Percentiles rank a stretch among this genome's conserved stretches.
phyloP scores from a whole-genome alignment of 2,888 invertebrate species.

The Bellardia bayeri region DNA sequence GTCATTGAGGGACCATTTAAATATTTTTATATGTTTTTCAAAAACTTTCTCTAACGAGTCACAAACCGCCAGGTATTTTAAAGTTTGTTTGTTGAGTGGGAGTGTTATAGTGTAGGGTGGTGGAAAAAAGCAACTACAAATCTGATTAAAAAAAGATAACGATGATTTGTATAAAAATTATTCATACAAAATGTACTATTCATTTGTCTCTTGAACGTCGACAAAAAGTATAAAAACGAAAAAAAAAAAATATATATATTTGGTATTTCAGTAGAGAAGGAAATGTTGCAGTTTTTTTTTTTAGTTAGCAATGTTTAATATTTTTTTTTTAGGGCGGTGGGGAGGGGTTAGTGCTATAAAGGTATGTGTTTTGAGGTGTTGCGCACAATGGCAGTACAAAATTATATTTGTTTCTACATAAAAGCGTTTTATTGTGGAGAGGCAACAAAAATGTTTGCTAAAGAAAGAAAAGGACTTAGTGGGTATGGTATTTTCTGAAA shows the following conservation, averaged over 20 bases:
- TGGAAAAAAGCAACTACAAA: not conserved
- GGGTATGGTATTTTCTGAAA: too few relatives aligned
- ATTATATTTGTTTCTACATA: too few relatives aligned
- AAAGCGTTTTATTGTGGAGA: too few relatives aligned
- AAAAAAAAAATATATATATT: not conserved
- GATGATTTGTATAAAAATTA: conserved; percentile 51
- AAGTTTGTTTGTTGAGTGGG: not conserved
- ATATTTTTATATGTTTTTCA: not conserved
- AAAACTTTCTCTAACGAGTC: conserved; percentile 38
- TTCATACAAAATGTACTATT: conserved; percentile 48
- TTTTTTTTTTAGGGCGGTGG: not conserved
- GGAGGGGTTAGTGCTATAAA: too few relatives aligned
- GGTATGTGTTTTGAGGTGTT: not conserved
- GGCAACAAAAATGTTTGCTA: too few relatives aligned
- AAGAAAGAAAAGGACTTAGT: too few relatives aligned
- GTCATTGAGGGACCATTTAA: conserved; percentile 55
- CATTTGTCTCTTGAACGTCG: conserved; percentile 22
- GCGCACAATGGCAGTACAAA: not conserved
- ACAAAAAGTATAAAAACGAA: not conserved
- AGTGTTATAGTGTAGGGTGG: not conserved
- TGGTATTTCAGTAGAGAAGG: not conserved
- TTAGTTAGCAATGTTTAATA: not conserved
- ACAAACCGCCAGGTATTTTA: conserved; percentile 33
- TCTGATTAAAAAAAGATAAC: conserved; percentile 39
- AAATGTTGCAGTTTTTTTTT: conserved; percentile 1